Conservation (phyloP, 2,113 vertebrate genomes). For the Fulica atra region DNA sequence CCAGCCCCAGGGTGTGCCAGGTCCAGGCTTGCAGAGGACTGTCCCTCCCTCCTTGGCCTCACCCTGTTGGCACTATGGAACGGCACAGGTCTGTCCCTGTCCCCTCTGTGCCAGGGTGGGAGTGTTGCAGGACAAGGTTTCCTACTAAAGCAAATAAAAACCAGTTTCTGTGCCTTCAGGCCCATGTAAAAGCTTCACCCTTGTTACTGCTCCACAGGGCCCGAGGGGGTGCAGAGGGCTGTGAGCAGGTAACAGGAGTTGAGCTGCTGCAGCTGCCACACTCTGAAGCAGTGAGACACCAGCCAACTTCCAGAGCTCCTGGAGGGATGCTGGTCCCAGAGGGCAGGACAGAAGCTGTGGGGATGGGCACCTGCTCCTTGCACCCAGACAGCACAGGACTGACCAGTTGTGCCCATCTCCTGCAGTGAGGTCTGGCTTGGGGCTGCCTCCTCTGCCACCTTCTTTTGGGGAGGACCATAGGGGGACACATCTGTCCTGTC, state of each 20-base stretch:
- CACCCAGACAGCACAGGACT: not conserved
- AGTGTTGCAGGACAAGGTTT: not conserved
- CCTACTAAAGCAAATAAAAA: not conserved
- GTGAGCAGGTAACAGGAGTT: not conserved
- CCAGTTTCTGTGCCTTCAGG: not conserved
- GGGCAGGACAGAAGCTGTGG: not conserved
- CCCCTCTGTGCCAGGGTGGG: too few relatives aligned
- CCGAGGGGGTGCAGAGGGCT: not conserved
- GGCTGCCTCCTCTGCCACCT: not conserved
- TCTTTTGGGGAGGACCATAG: not conserved
- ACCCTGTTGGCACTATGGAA: not conserved
- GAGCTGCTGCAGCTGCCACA: too few relatives aligned
- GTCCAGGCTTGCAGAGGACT: not conserved
- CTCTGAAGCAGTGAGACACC: not conserved
- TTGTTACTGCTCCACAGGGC: not conserved
- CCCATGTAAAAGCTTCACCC: not conserved
- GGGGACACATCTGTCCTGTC: not conserved
- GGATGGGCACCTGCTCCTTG: not conserved
- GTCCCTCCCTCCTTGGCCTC: not conserved
- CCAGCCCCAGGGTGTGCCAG: not conserved
- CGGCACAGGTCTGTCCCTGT: not conserved
- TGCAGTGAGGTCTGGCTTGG: rapidly evolving
- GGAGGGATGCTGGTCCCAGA: not conserved
- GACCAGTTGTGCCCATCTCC: not conserved
- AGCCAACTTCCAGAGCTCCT: rapidly evolving